These are phyloP conservation scores for Mallotus villosus DNA, from an alignment of 2,797 vertebrate species.

Conservation along the genomic window DNA sequence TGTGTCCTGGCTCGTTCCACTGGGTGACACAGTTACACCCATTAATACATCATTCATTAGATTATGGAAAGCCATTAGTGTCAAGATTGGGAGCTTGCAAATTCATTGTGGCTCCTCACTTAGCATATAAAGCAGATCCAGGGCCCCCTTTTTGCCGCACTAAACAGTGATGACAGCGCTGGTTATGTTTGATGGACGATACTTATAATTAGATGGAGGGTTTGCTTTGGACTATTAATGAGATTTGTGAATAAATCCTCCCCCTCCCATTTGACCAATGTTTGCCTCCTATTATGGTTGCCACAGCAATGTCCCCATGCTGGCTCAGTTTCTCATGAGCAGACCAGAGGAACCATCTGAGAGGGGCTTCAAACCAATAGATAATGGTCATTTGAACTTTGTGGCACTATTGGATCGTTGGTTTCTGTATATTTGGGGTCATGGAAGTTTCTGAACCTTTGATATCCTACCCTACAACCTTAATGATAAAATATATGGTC, in stretches of 20 bases:
- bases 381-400: no score
- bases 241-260: constrained; percentile 64
- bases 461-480: no score
- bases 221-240: constrained; percentile 75
- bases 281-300: background rate
- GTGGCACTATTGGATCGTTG: no score
- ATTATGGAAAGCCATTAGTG: constrained; percentile 93
- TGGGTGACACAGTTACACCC: constrained; percentile 77
- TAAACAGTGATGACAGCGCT: constrained; percentile 90
- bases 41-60: constrained; percentile 91
- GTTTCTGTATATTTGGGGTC: no score
- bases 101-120: constrained; percentile 84
- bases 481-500: no score
- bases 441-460: no score
- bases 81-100: constrained; percentile 86
- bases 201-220: constrained; percentile 85
- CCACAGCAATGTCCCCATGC: no score
- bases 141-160: constrained; percentile 72
- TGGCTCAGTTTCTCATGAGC: no score
- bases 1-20: constrained; percentile 71
- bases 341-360: no score
- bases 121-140: constrained; percentile 87
- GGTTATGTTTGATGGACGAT: constrained; percentile 88
- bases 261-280: constrained; percentile 10
- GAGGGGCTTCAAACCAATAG: no score